Base-by-base conservation (phyloP, 1,140 invertebrate genomes). In the Hyphantria cunea region DNA sequence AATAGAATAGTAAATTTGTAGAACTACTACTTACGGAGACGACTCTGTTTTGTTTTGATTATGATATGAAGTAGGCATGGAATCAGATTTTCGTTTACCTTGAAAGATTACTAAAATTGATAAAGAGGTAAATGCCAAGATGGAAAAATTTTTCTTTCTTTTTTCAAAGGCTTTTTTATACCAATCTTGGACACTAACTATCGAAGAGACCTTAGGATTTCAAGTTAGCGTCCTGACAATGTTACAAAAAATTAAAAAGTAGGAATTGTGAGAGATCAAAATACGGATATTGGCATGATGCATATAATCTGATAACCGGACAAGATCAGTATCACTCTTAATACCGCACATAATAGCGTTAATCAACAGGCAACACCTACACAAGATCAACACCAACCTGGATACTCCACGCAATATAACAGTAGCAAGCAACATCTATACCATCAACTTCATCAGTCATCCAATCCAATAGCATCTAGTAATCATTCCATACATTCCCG, bases 221-320 rank as follows among this genome's bases (percentile, higher is more conserved):
- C 52, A 55, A 55, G 52, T 17, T 32, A 45, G 52, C 41, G 52
- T 55, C 41, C 8, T 66, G 52, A 66, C 45, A 45, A 55, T 55
- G 64, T 66, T 66, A 58, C 58, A 66, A 66, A 62, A 66, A 61
- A 66, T 61, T 55, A 61, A 66, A n/a, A 66, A 61, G 62, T 66
- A 60, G 63, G 55, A 69, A 69, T 69, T 66, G 47, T 64, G 62
- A 65, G 66, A 68, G 51, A 53, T 54, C 66, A 65, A 68, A 64
- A 59, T 68, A 68, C 66, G 62, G 66, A 68, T 62, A 68, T 68
- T 68, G 54, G 66, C 62, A 62, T 68, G 47, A 68, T 59, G 51
- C 50, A 52, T 53, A 64, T 68, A 59, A 64, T 64, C 60, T 59
- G 62, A 68, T 68, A 42, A 68, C 62, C 62, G 66, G 49, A 59